Conservation (phyloP, 2,888 invertebrate species). For the Octodonta nipae region DNA sequence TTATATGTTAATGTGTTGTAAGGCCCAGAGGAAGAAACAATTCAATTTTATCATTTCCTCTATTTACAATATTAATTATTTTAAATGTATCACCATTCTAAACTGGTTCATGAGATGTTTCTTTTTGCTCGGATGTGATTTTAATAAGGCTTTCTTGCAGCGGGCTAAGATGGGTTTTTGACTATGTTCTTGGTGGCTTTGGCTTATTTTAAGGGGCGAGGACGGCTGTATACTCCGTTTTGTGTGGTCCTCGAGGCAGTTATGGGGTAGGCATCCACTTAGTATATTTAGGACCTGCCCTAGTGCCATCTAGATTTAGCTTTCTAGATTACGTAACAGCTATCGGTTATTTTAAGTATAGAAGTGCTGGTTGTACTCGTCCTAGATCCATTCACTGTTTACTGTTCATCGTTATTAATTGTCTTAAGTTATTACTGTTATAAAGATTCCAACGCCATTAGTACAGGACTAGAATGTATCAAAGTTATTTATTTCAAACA, state of each 20-base stretch:
- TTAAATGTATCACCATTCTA: no score
- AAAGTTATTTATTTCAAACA: no score
- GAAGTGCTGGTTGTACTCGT: conserved; percentile 28
- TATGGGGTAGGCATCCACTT: conserved; percentile 17
- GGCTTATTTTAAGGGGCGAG: conserved; percentile 28
- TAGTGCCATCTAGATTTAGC: conserved; percentile 11
- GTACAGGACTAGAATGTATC: no score
- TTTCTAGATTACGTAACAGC: no score
- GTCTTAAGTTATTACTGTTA: conserved; percentile 10
- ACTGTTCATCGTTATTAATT: conserved; percentile 14
- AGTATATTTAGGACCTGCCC: conserved; percentile 14
- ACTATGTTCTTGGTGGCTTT: conserved; percentile 35
- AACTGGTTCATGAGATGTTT: no score
- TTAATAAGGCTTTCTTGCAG: conserved; percentile 30
- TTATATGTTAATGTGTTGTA: no score
- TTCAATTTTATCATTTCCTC: not conserved
- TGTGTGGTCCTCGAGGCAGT: conserved; percentile 17
- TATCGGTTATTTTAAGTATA: not conserved
- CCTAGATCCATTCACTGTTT: conserved; percentile 19
- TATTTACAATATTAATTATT: not conserved
- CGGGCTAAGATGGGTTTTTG: conserved; percentile 33
- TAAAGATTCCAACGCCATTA: conserved; percentile 8
- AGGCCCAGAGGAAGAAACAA: not conserved
- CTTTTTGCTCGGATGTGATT: no score
- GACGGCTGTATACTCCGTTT: conserved; percentile 15